These are phyloP conservation scores for Thymelicus sylvestris DNA, from an alignment of 2,888 invertebrate genomes.

Conservation along the genomic window DNA sequence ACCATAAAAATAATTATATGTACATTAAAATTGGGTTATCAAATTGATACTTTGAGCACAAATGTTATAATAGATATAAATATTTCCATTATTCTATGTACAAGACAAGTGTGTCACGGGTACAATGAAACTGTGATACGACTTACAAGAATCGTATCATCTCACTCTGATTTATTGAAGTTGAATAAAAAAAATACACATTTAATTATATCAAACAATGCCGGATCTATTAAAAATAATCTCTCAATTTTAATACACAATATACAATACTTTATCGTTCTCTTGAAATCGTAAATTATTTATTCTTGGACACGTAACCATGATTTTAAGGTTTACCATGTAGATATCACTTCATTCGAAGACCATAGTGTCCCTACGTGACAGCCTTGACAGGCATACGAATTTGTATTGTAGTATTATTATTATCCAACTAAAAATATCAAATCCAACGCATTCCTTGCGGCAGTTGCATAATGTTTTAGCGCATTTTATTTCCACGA, in stretches of 20 bases:
- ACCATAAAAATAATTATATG: conserved; percentile 9
- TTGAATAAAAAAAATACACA: background rate
- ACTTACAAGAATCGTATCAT: too few species aligned
- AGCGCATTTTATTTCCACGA: background rate
- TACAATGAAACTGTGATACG: too few species aligned
- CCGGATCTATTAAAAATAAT: conserved; percentile 10
- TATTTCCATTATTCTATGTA: background rate
- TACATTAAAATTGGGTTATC: conserved; percentile 16
- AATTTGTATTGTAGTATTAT: background rate
- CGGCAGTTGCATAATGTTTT: background rate
- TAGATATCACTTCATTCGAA: background rate
- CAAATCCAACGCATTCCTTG: background rate
- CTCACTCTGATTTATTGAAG: too few species aligned
- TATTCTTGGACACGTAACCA: background rate
- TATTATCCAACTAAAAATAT: background rate
- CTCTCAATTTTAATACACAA: background rate
- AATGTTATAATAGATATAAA: background rate
- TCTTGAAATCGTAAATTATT: background rate
- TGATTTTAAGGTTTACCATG: background rate
- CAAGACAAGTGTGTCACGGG: conserved; percentile 6
- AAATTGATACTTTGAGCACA: conserved; percentile 30
- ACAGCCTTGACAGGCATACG: background rate
- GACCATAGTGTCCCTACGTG: background rate
- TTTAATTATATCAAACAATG: background rate
- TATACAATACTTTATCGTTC: background rate